Conservation (phyloP, 2,113 vertebrate genomes). For the Ammodytes marinus region DNA sequence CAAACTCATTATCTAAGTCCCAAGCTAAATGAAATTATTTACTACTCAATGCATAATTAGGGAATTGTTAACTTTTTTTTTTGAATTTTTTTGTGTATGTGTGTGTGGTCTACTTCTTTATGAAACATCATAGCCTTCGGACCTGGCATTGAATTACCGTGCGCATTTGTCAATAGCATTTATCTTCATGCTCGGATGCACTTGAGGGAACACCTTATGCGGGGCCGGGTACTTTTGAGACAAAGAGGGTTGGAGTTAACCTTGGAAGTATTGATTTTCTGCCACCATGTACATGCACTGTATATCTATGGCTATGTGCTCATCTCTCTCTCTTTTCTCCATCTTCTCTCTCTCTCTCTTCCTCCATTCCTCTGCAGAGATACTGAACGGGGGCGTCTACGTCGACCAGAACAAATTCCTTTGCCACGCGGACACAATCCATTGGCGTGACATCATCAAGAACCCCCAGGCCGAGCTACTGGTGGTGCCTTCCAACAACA, state of each 20-base stretch:
- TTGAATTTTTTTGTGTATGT: too few species aligned
- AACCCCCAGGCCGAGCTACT: conserved; percentile 94
- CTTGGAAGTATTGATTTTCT: conserved; percentile 80
- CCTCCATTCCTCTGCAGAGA: conserved; percentile 84
- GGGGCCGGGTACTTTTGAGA: conserved; percentile 41
- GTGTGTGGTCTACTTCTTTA: not conserved
- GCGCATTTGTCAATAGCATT: conserved; percentile 74
- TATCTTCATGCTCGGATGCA: conserved; percentile 74
- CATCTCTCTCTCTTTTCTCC: conserved; percentile 48
- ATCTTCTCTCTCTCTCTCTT: not conserved
- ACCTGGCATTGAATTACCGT: conserved; percentile 65
- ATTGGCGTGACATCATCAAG: conserved; percentile 96
- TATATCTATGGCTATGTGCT: conserved; percentile 47
- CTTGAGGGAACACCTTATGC: conserved; percentile 56
- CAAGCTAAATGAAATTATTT: conserved; percentile 44
- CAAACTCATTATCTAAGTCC: conserved; percentile 54
- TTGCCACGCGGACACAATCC: conserved; percentile 95
- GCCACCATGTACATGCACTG: conserved; percentile 58
- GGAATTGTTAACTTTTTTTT: conserved; percentile 37
- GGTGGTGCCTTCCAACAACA: conserved; percentile 94
- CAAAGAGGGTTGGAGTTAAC: conserved; percentile 64
- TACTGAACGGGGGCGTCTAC: conserved; percentile 95
- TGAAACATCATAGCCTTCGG: conserved; percentile 50
- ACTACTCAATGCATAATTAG: conserved; percentile 29
- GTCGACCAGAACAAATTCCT: conserved; percentile 98